Evolutionary conservation across 2,113 vertebrate genomes (phyloP), one percentile per base, ranked within the genome.

Genomic region (Dunckerocampus dactyliophorus): DNA sequence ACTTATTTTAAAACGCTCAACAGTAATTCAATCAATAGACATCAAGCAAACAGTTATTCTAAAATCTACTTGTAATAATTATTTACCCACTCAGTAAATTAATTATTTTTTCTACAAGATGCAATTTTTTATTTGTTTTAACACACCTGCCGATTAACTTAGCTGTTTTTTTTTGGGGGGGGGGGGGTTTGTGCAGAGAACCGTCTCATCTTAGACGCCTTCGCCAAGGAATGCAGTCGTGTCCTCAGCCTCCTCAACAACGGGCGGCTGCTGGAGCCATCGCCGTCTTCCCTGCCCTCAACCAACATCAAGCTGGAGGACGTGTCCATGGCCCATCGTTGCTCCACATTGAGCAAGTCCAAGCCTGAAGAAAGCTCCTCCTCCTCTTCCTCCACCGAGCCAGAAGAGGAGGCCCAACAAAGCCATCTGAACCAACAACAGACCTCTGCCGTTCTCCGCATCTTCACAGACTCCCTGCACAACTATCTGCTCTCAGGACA

Each of bases 211-310:
- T 82, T 98, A 86, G 96, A 99, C 80, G 96, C 95, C 81, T 99
- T 99, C 80, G 97, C 97, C 57, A 96, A 99, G 74, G 95, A 99
- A 47, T 99, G 96, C 84, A 99, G 96, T 83, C 91, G 97, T n/a
- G 97, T 98, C 63, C 93, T 99, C 74, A 94, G 90, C 80, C 94
- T 99, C 60, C 91, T 99, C 77, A 98, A 99, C 85, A 95, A 95
- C 54, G 95, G 96, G 57, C 94, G 95, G 65, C 91, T 97, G 52
- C 89, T 99, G 90, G 94, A 96, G 79, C 89, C 90, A 58, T 90
- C 94, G 53, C 92, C 89, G 22, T 45, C 89, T 10, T 90, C 93
- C 58, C 83, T 94, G 75, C 82, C 91, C 82, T 92, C 94, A 6
- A 3, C 39, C 49, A 92, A 90, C 65, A 91, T 99, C 76, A 99